Evolutionary conservation across 2,113 vertebrate genomes (phyloP), one percentile per base, ranked within the genome.

Genomic region (Datnioides undecimradiatus): DNA sequence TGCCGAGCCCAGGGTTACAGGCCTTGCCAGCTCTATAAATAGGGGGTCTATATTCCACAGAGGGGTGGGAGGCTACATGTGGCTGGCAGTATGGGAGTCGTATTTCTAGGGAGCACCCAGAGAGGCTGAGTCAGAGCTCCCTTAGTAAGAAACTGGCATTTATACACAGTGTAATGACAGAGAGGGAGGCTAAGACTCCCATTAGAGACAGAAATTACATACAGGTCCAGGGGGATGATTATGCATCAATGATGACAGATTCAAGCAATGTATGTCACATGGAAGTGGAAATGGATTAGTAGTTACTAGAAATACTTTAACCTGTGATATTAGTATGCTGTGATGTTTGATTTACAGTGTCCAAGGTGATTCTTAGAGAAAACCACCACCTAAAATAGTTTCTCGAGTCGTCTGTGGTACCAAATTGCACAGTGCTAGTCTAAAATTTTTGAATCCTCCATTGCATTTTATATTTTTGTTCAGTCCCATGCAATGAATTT

Each of bases 21-120:
- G 87, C 90, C 92, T 84, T 13, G 76, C 87, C 88, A 87, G 79
- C 12, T 75, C 95, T 95, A 95, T 88, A 95, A 95, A 95, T 95
- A 95, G 93, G 88, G 88, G 91, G 89, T 90, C 91, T 92, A 91
- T 94, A 93, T 94, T 94, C 92, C 91, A 92, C 94, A 93, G 86
- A 74, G 82, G 92, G 90, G 93, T 93, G 93, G 93, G 92, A 91
- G 88, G 82, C 87, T 92, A 67, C 91, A 91, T 92, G 92, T 89
- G 88, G 91, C 85, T 36, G 79, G 64, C 85, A 86, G 86, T 41
- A 48, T 78, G 75, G 78, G 93, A 93, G 87, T 93, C 88, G 51
- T 91, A 89, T 95, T 94, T 94, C 92, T 75, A 72, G 86, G 80
- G 88, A 85, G 88, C 86, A 84, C 84, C 74, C 77, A 73, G 79